Evolutionary conservation across 2,797 vertebrate genomes (phyloP), one percentile per base, ranked within the genome.

Genomic region (Lophius americanus): DNA sequence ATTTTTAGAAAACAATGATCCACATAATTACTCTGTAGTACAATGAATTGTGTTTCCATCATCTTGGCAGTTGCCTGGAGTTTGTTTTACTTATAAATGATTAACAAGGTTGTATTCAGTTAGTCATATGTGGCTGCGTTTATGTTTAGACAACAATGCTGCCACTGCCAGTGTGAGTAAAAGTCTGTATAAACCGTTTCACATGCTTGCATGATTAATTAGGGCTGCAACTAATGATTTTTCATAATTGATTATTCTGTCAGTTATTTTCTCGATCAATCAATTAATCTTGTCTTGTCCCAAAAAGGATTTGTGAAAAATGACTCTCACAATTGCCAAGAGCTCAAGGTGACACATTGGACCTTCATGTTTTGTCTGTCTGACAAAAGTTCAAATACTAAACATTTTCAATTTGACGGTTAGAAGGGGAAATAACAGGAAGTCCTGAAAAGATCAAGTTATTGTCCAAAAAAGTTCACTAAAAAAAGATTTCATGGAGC

Each of bases 1-100:
- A 84, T 90, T 90, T 89, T 88, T 76, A 64, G 85, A 84, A 56
- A 76, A 77, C 84, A 87, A 68, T 81, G 81, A 84, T 84, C 68
- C 83, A 76, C 77, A 73, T 87, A 83, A 90, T 89, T 85, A 83
- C 84, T 87, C 79, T 84, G 73, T 86, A 78, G 73, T 78, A 88
- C 80, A 84, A 85, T 88, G 81, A 72, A 85, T 77, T 69, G 68
- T 64, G 71, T 78, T 78, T 88, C 73, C 85, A 74, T 81, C 71
- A 86, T 73, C 65, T 47, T 81, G 84, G 79, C 78, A 87, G 77
- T 84, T 81, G 82, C 83, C 82, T 75, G 61, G 82, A 87, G 75
- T 87, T 89, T 86, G 68, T 67, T 80, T 82, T 79, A 79, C 81
- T 84, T 72, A 69, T 78, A 80, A 85, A 88, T 76, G 80, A 88